Percentiles rank a stretch among this genome's conserved stretches.
Evolutionary conservation across 2,113 vertebrate species (phyloP).

Genomic region (Zosterops japonicus): DNA sequence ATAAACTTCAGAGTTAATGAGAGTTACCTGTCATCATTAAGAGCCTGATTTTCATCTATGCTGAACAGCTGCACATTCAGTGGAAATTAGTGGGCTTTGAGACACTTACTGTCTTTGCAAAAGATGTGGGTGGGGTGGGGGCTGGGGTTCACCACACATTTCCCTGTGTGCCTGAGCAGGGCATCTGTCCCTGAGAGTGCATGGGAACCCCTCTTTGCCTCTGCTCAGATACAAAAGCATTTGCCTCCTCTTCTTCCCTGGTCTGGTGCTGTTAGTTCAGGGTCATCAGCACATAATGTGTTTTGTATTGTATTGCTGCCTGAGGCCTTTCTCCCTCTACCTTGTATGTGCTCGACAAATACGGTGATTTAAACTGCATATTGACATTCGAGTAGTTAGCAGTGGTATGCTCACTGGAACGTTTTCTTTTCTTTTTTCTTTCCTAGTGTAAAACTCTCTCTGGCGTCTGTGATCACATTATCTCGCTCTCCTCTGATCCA

Average conservation of each 20-base stretch:
- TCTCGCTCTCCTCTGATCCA: constrained; percentile 83
- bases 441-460: constrained; percentile 84
- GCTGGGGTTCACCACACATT: rapidly evolving
- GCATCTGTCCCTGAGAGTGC: rapidly evolving
- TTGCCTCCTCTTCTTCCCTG: neutral
- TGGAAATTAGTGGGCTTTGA: neutral
- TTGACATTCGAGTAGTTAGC: neutral
- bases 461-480: constrained; percentile 84
- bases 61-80: neutral
- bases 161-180: neutral
- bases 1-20: neutral
- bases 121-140: neutral
- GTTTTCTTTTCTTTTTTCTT: neutral
- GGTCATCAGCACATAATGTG: neutral
- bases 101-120: neutral
- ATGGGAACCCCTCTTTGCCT: neutral
- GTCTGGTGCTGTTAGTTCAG: neutral
- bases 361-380: neutral
- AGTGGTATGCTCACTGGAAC: neutral
- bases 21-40: neutral
- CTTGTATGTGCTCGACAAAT: neutral
- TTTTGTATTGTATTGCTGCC: neutral
- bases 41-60: neutral
- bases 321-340: neutral
- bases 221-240: neutral